Evolutionary conservation across 2,888 invertebrate species (phyloP), one percentile per base, ranked within the genome.

Genomic region (Encarsia formosa): DNA sequence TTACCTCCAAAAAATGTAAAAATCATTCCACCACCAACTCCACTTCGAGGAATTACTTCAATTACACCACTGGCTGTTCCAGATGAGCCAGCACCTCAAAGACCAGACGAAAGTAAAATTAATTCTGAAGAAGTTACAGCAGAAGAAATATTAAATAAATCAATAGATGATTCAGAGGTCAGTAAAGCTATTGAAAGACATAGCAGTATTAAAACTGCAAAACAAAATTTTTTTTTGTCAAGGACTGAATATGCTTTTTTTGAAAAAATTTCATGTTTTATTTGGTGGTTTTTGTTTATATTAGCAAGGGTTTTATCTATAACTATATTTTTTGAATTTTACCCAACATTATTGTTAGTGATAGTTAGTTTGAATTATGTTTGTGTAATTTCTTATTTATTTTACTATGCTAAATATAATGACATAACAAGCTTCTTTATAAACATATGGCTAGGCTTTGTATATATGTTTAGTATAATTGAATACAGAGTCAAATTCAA

Each of bases 401-500:
- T 84, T 58, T 76, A 80, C 61, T 83, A 86, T 55, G 82, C 84
- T 1, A 82, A 83, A 58, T 87, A 86, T 70, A 85, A 84, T 64
- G 69, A 72, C 18, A 52, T 61, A 1, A 68, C 68, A 20, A 72
- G 68, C 4, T 63, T 70, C 44, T 65, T 67, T 26, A 65, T 74
- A 13, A 70, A 69, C 49, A 66, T 87, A 55, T 84, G 88, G 67
- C 79, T 89, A 16, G 85, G 86, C 13, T 81, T 87, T 60, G 79
- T 89, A 56, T 89, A 86, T 65, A 77, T 88, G 48, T 85, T 88
- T 68, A 85, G 86, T 64, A 76, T 88, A 38, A 82, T 90, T 66
- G 90, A 90, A 74, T 88, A 89, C 63, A 85, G 87, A 68, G 81
- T 88, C 49, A 84, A 84, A 70, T 89, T 89, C 68, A 84, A 83